These are phyloP conservation scores for Sminthopsis crassicaudata DNA, from an alignment of 2,113 vertebrate species.

Conservation along the genomic window DNA sequence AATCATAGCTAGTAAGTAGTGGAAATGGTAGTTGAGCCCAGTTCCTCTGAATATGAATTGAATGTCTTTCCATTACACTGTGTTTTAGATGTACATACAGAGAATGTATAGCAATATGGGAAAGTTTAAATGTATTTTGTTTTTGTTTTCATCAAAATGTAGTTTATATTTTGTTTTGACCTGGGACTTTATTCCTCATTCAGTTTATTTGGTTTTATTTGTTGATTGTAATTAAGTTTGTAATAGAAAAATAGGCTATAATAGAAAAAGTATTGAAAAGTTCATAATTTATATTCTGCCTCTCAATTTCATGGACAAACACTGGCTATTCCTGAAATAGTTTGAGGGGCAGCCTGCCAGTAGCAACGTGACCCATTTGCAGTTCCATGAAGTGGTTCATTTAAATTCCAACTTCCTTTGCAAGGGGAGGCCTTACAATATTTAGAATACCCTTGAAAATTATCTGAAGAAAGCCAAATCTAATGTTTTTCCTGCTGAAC, in stretches of 20 bases:
- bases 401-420: background rate
- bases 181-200: background rate
- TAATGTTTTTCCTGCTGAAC: background rate
- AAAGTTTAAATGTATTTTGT: too few species aligned
- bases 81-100: background rate
- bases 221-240: background rate
- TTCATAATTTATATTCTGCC: background rate
- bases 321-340: background rate
- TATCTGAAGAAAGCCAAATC: background rate
- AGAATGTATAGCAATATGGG: background rate
- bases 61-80: background rate
- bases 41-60: background rate
- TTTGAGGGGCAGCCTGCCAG: background rate
- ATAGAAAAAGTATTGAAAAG: background rate
- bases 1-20: background rate
- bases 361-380: background rate
- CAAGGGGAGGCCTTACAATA: background rate
- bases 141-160: background rate
- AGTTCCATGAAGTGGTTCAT: background rate
- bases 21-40: background rate
- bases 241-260: background rate
- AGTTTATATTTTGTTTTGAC: background rate
- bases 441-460: background rate
- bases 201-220: background rate
- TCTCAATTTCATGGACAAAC: background rate